Base-by-base conservation (phyloP, 2,797 vertebrate species). In the Pseudopleuronectes americanus region DNA sequence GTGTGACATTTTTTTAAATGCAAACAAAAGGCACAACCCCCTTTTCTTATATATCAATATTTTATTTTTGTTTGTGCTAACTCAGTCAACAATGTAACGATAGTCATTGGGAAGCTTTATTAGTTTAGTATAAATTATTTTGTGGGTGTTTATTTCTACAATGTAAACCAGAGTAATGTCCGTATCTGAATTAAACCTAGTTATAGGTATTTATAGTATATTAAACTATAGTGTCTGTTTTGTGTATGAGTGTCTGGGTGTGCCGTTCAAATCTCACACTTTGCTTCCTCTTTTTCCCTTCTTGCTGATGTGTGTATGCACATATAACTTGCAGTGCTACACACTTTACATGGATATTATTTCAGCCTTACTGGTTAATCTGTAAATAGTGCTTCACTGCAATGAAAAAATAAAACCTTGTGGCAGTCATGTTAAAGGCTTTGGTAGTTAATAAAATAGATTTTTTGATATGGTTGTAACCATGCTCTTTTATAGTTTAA, bases 221-320 rank as follows among this genome's bases (percentile, higher is more conserved):
- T 19, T 22, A 41, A 12, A 53, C 52, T 72, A 60, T 67, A 55
- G 63, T 65, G 45, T 72, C 47, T 80, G 69, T 87, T 87, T 71
- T 87, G 61, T 83, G 60, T 79, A 79, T 70, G 77, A 80, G 53
- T 84, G 65, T 74, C 80, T 76, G 81, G 80, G 85, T 73, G 82
- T 90, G 89, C 58, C 69, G 56, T 67, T 81, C 45, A 79, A 43
- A 66, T 83, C 60, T 67, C 53, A 74, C 81, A 76, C 69, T 73
- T 71, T 79, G 77, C 86, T 93, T 91, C 89, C 87, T 90, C 87
- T 90, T 90, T 87, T 84, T 36, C 58, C 45, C 43, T 38, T 67
- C 53, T 77, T 69, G 21, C 65, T 66, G 60, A 52, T 72, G 64
- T 76, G 22, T 75, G 49, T 48, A 71, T 73, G 33, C 48, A 62